These are phyloP conservation scores for Notothenia coriiceps DNA, from an alignment of 2,113 vertebrate genomes.

Conservation along the genomic window DNA sequence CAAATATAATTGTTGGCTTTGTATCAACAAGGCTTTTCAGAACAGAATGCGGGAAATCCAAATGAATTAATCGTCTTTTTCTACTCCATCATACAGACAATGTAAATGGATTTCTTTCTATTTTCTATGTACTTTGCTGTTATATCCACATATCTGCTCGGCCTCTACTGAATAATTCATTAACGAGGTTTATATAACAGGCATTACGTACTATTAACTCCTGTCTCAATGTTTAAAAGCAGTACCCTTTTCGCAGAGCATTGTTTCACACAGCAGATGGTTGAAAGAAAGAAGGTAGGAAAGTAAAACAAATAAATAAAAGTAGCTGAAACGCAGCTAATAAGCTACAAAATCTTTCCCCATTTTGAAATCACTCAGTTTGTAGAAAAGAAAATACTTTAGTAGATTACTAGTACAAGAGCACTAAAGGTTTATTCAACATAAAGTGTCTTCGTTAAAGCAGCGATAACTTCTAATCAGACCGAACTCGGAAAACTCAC, in stretches of 20 bases:
- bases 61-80: neutral
- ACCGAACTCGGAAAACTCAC: neutral
- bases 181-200: neutral
- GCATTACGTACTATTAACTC: neutral
- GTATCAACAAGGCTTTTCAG: neutral
- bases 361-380: neutral
- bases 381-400: neutral
- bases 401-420: too few relatives aligned
- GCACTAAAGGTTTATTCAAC: too few relatives aligned
- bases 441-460: too few relatives aligned
- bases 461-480: neutral
- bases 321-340: neutral
- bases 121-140: neutral
- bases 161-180: neutral
- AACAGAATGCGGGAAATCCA: too few relatives aligned
- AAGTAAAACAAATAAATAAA: neutral
- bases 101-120: neutral
- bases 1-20: neutral
- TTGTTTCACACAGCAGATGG: too few relatives aligned
- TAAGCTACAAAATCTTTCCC: neutral
- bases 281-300: neutral
- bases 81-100: neutral
- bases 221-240: neutral
- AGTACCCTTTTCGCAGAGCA: neutral
- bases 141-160: neutral